These are phyloP conservation scores for Gallinago solitaria DNA, from an alignment of 2,797 vertebrate species.

Conservation along the genomic window DNA sequence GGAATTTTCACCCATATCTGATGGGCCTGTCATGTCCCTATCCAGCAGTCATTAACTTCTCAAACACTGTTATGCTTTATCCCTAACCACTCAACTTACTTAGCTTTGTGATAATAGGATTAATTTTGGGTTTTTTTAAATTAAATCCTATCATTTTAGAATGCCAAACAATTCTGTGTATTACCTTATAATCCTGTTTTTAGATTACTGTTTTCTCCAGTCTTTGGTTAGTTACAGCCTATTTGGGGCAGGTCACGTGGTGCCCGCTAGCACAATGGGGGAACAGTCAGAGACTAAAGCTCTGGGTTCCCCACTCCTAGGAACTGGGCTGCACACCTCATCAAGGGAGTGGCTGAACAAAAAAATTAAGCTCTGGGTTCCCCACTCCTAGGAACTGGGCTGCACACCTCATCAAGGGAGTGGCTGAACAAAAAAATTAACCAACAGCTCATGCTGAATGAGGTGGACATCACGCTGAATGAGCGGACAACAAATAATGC, in stretches of 20 bases:
- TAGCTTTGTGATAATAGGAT: background rate
- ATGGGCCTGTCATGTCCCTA: fast-evolving
- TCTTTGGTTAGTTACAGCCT: background rate
- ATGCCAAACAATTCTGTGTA: fast-evolving
- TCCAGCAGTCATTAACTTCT: background rate
- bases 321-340: background rate
- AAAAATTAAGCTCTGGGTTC: background rate
- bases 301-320: background rate
- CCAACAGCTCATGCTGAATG: background rate
- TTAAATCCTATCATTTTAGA: background rate
- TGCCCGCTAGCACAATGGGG: fast-evolving
- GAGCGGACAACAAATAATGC: background rate
- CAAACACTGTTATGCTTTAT: background rate
- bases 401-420: background rate
- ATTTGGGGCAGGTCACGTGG: background rate
- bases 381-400: background rate
- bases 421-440: background rate
- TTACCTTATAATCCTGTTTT: background rate
- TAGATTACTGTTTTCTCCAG: background rate
- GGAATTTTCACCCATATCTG: background rate
- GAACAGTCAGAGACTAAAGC: background rate
- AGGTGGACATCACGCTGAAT: too few species aligned
- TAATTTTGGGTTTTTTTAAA: background rate
- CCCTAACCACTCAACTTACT: background rate
- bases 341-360: background rate